Evolutionary conservation across 2,888 invertebrate species (phyloP).

Genomic region (Cartodere bifasciata): DNA sequence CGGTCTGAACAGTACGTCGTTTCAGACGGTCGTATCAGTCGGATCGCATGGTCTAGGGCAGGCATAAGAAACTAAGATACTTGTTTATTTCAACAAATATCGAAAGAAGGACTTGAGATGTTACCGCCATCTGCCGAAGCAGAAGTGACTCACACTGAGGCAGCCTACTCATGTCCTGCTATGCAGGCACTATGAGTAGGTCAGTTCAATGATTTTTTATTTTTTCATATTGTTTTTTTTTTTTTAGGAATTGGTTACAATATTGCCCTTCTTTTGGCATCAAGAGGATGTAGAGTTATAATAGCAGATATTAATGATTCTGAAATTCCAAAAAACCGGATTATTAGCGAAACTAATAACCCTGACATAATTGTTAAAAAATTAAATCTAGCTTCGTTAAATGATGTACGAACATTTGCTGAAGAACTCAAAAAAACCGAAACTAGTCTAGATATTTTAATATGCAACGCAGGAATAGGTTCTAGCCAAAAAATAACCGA

Average conservation of each 20-base stretch:
- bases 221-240: too few relatives aligned
- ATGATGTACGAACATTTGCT: conserved; percentile 45
- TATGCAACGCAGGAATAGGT: conserved; percentile 45
- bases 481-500: conserved; percentile 33
- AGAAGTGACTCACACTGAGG: too few relatives aligned
- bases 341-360: conserved; percentile 24
- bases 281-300: conserved; percentile 37
- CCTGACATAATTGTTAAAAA: conserved; percentile 29
- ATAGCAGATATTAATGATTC: conserved; percentile 35
- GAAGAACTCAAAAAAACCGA: conserved; percentile 40
- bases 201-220: too few relatives aligned
- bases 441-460: conserved; percentile 43
- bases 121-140: too few relatives aligned
- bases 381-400: conserved; percentile 39
- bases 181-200: too few relatives aligned
- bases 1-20: too few relatives aligned
- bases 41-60: too few relatives aligned
- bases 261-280: conserved; percentile 30
- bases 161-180: too few relatives aligned
- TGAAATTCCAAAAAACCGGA: conserved; percentile 19
- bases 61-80: too few relatives aligned
- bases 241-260: conserved; percentile 30
- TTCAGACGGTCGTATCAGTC: too few relatives aligned
- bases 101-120: too few relatives aligned
- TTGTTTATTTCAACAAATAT: too few relatives aligned